Evolutionary conservation across 2,797 vertebrate species (phyloP), one percentile per base, ranked within the genome.

Genomic region (Sebastolobus alascanus): DNA sequence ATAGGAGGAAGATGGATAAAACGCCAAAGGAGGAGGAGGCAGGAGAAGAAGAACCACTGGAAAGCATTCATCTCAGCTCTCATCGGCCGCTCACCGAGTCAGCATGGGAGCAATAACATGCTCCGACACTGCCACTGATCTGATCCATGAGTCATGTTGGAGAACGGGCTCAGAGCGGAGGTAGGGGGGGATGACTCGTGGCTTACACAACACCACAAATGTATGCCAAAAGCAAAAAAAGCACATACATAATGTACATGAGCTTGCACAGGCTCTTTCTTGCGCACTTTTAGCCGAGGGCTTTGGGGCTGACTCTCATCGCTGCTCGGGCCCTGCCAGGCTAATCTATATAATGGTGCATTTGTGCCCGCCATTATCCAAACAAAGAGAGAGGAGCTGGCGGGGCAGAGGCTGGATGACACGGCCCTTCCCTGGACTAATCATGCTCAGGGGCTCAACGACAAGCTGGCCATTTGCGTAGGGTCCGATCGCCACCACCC

Each of bases 341-440:
- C 65, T 87, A 84, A 91, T 83, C 77, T 82, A 75, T 85, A 83
- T 79, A 85, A 90, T 90, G 75, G 54, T 14, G 25, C 65, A 59
- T 89, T 84, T 86, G 73, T 77, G 81, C 68, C 75, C 74, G 68
- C 85, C 81, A 89, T 92, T 90, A 94, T 84, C 75, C 76, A 85
- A 92, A 90, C 79, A 90, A 91, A 90, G 83, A 86, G 40, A 61
- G 25, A 18, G n/a, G 67, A 77, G 68, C 77, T 75, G 74, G 13
- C 25, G 11, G 65, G 63, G 43, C 71, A 37, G 14, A 56, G 33
- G 59, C 54, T 66, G 80, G 75, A 56, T 12, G 27, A 61, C 74
- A 58, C 13, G 46, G 70, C 31, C 50, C 7, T 43, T 67, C 58
- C 13, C 61, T 68, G 78, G 66, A 75, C 82, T 70, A 54, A 82